Evolutionary conservation across 2,797 vertebrate species (phyloP).

Genomic region (Micropoecilia bifurca): DNA sequence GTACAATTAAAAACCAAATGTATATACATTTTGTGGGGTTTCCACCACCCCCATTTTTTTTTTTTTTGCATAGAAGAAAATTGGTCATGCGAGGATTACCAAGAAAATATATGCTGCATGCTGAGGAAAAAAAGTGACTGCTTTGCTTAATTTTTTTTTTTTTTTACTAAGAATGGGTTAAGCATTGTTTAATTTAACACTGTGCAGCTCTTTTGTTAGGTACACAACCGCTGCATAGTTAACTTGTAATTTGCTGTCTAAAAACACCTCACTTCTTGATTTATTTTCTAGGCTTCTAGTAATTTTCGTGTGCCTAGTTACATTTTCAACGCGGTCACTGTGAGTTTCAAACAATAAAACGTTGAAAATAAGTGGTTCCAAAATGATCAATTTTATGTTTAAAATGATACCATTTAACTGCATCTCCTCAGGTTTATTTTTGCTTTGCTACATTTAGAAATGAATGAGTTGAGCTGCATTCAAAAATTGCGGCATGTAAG

Average conservation of each 20-base stretch:
- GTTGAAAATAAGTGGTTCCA: not conserved
- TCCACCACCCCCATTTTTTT: not conserved
- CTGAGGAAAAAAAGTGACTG: not conserved
- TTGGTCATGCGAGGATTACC: not conserved
- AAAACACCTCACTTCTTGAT: constrained; percentile 79
- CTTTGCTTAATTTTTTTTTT: not conserved
- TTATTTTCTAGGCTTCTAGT: constrained; percentile 81
- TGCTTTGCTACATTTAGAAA: constrained; percentile 7
- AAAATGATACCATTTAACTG: constrained; percentile 3
- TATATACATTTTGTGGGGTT: not conserved
- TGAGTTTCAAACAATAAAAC: not conserved
- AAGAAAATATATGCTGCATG: not conserved
- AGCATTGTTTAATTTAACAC: constrained; percentile 44
- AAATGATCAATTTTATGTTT: constrained; percentile 8
- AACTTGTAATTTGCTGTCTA: constrained; percentile 85
- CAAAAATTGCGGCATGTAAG: constrained; percentile 20
- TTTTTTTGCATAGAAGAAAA: not conserved
- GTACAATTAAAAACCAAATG: not conserved
- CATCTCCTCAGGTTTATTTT: constrained; percentile 7
- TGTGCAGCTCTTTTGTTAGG: constrained; percentile 77
- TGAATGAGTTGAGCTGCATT: constrained; percentile 3
- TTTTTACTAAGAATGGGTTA: too few species aligned
- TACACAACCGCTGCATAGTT: constrained; percentile 90
- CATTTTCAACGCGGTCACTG: constrained; percentile 68
- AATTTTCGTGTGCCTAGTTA: constrained; percentile 69